Base-by-base conservation (phyloP, 2,888 invertebrate species). In the Capitulum mitella region DNA sequence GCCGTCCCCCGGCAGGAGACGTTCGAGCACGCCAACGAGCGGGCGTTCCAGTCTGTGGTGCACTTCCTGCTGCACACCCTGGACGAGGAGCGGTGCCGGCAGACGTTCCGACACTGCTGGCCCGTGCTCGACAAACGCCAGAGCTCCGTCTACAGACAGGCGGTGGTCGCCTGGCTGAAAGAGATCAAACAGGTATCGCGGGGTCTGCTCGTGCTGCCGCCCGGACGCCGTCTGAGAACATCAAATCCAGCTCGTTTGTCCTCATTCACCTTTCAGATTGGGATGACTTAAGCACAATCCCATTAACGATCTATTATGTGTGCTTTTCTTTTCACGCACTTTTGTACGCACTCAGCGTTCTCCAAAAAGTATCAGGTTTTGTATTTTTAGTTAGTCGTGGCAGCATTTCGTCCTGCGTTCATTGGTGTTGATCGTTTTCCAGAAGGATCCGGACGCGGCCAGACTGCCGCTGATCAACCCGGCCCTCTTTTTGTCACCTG, bases 1-100 rank as follows among this genome's bases (percentile, higher is more conserved):
- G n/a, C n/a, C n/a, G n/a, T n/a, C n/a, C 26, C 54, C 29, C 29
- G 26, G 3, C 70, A 70, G 70, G 70, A 70, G 29, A 37, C 26
- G 26, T 70, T 70, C 40, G 40, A 70, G 37, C 70, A 70, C 70
- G 37, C 70, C 40, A 70, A 70, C 70, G 70, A 70, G 70, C 70
- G 70, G 22, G 70, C 70, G 40, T 70, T 70, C 70, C 40, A 70
- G 70, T 70, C 40, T 8, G 70, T 70, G 37, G 37, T 37, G 26
- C 70, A 70, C 70, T 70, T 70, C 26, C 70, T 70, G 37, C 26
- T 70, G 70, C 70, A 40, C 26, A 3, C 29, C 37, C 37, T 70
- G 37, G 70, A 70, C 40, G 70, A 70, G 40, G 70, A 70, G 26
- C 70, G 70, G 1, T 26, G 37, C 26, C 37, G 40, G 10, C 70